Conservation (phyloP, 2,888 invertebrate species). For the Mallateleia sp. region DNA sequence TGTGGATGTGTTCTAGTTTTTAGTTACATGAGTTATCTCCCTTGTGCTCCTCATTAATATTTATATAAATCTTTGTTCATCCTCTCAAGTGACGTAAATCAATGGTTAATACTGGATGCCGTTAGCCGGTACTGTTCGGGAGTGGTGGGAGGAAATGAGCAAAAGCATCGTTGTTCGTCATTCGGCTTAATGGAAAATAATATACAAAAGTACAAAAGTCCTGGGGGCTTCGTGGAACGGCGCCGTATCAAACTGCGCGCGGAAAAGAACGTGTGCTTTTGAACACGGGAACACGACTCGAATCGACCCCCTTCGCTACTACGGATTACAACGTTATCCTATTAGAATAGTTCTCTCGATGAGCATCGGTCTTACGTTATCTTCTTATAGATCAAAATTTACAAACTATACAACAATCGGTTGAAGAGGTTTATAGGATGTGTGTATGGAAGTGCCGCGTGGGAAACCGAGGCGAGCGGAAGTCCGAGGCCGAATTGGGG, state of each 20-base stretch:
- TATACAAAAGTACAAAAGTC: constrained; percentile 74
- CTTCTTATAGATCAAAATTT: constrained; percentile 72
- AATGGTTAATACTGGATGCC: constrained; percentile 66
- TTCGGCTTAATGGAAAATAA: constrained; percentile 62
- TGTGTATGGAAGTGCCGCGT: constrained; percentile 48
- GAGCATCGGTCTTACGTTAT: constrained; percentile 69
- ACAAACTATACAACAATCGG: constrained; percentile 76
- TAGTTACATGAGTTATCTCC: constrained; percentile 63
- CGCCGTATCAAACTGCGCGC: not conserved
- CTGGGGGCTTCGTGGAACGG: constrained; percentile 27
- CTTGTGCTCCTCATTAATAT: constrained; percentile 64
- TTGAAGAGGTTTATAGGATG: constrained; percentile 39
- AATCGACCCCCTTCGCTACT: constrained; percentile 36
- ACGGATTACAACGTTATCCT: constrained; percentile 58
- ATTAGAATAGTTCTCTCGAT: constrained; percentile 73
- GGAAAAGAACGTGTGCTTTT: constrained; percentile 36
- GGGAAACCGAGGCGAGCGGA: not conserved
- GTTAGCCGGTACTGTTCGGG: constrained; percentile 1
- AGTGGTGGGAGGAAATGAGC: constrained; percentile 57
- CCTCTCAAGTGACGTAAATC: constrained; percentile 72
- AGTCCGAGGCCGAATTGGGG: not conserved
- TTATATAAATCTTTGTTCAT: constrained; percentile 74
- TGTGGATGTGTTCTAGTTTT: constrained; percentile 62
- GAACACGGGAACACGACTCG: constrained; percentile 34
- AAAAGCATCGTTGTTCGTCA: constrained; percentile 68